A percentile compares a stretch with the other conserved stretches of the same genome.
phyloP scores from a whole-genome alignment of 2,113 vertebrate genomes.

The Gopherus evgoodei region DNA sequence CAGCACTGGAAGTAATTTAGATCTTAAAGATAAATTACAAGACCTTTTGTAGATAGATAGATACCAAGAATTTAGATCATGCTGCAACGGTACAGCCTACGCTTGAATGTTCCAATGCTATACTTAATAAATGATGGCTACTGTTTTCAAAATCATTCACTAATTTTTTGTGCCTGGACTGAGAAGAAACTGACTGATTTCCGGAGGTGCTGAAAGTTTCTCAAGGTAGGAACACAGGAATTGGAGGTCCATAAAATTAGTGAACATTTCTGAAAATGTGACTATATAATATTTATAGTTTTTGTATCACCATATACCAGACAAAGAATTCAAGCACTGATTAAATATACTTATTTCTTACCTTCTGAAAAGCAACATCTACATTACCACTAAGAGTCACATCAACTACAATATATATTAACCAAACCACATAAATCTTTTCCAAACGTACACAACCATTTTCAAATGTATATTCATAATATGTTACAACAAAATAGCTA shows the following conservation, averaged over 20 bases:
- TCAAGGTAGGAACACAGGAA: neutral
- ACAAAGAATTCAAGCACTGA: neutral
- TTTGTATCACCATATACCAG: neutral
- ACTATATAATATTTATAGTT: neutral
- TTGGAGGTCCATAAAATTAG: neutral
- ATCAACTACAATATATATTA: neutral
- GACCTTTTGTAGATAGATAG: neutral
- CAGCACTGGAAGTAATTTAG: neutral
- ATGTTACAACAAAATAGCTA: neutral
- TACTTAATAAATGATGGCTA: neutral
- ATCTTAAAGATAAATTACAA: neutral
- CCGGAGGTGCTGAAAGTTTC: neutral
- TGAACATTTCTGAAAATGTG: neutral
- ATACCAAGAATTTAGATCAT: neutral
- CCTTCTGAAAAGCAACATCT: neutral
- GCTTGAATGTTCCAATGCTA: neutral
- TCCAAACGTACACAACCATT: neutral
- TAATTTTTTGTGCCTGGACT: neutral
- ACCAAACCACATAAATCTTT: neutral
- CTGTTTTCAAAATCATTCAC: neutral
- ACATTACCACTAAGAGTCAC: neutral
- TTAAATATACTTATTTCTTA: neutral
- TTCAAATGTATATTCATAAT: neutral
- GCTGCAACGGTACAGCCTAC: neutral
- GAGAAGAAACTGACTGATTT: neutral